A percentile compares a stretch with the other conserved stretches of the same genome.
Conservation (phyloP, 2,888 invertebrate species). For the Dicycla oo region DNA sequence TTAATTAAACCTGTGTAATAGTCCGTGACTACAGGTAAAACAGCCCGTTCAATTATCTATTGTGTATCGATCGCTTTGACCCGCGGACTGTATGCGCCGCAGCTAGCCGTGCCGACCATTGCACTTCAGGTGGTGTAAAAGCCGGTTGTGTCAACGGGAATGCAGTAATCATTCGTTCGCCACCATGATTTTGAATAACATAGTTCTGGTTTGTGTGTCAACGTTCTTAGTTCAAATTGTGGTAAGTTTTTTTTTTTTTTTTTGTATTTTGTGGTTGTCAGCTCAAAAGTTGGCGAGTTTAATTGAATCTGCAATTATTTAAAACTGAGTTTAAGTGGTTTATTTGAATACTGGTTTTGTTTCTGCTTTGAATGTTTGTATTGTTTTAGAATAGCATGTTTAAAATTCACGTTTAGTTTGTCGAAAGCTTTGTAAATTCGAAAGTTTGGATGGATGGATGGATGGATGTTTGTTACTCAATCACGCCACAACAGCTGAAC, state of each 20-base stretch:
- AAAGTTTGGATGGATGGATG: too few relatives aligned
- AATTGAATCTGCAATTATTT: slow-evolving; percentile 22
- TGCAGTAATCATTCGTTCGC: slow-evolving; percentile 28
- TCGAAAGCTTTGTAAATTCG: neutral
- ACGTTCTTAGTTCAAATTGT: slow-evolving; percentile 23
- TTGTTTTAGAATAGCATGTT: neutral
- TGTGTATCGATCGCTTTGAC: slow-evolving; percentile 35
- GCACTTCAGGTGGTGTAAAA: slow-evolving; percentile 40
- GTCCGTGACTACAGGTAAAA: slow-evolving; percentile 24
- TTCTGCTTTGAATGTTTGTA: neutral
- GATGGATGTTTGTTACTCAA: too few relatives aligned
- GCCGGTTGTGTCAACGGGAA: slow-evolving; percentile 42
- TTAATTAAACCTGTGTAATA: neutral
- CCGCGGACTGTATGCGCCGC: slow-evolving; percentile 25
- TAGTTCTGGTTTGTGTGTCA: slow-evolving; percentile 33
- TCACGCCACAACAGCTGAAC: too few relatives aligned
- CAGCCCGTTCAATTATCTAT: slow-evolving; percentile 30
- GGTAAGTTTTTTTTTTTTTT: slow-evolving; percentile 56
- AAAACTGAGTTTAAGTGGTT: neutral
- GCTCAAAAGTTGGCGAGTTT: slow-evolving; percentile 6
- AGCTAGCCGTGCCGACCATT: slow-evolving; percentile 23
- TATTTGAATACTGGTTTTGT: slow-evolving; percentile 1
- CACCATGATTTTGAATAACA: slow-evolving; percentile 48
- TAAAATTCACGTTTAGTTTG: neutral
- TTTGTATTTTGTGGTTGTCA: neutral